Base-by-base conservation (phyloP, 92 coral and sea anemone species). In the Pocillopora meandrina region DNA sequence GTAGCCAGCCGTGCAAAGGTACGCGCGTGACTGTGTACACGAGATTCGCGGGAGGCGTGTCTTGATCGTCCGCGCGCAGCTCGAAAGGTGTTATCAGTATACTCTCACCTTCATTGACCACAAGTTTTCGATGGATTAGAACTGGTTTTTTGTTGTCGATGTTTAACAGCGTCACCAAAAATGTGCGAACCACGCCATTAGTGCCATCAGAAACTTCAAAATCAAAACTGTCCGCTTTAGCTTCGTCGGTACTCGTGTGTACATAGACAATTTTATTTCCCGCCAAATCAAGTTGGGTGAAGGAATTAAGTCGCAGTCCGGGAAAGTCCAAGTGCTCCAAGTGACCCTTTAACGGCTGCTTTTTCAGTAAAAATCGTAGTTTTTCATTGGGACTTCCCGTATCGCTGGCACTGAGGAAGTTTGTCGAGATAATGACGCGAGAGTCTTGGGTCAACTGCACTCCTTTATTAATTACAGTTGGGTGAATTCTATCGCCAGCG, bases 121-220 rank as follows among this genome's bases (percentile, higher is more conserved):
- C 78, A 35, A 94, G 72, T 16, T 89, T 71, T 59, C 68, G 36
- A 72, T 82, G 86, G 13, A 84, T 87, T 12, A 93, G 85, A 26
- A 97, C 95, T 1, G 99, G 92, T 10, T 91, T 93, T 64, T 92
- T 92, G 89, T 97, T 95, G 57, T 97, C 89, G 20, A 89, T 93
- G 79, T 97, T 90, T 2, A 95, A 80, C 17, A 97, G 95, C 61
- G 97, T 91, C 35, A 97, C 95, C 75, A 87, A 75, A 82, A 97
- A 95, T 49, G 88, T 87, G 61, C 93, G 78, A 26, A 88, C 86
- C 19, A 91, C 86, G 9, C 77, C 79, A 80, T 89, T 93, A n/a
- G 90, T 85, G 15, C 98, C 99, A 83, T 97, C 99, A 18, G 97
- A 88, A 20, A 97, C 95, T 75, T 97, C 98, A 65, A 97, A 97